Evolutionary conservation across 2,888 invertebrate species (phyloP), one percentile per base, ranked within the genome.

Genomic region (Dysmachus trigonus): DNA sequence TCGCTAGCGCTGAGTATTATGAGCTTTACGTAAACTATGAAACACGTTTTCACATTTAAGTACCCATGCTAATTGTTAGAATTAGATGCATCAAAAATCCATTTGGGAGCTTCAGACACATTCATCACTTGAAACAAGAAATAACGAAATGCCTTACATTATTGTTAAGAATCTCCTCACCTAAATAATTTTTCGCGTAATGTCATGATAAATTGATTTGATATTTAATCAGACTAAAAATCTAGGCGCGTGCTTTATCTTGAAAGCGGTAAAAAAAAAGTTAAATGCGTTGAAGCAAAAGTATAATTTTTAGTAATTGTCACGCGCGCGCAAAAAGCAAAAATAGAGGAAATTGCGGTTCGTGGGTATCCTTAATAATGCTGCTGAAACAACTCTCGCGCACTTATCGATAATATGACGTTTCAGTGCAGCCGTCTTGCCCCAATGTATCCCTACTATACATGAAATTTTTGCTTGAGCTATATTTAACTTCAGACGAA

Each of bases 401-500:
- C 27, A 62, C 22, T 62, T 62, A 62, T 62, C 62, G 13, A 62
- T 2, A 62, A 27, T 22, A 18, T 62, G 62, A 62, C 27, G 62
- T 62, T 62, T 62, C 22, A 27, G 22, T 10, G 62, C 62, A 53
- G 8, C 10, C 62, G 31, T 73, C 31, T 73, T 33, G n/a, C 30
- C 33, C 18, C 27, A 30, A 74, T 77, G 27, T 77, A 77, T 41
- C 30, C n/a, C 77, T 27, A 77, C 77, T 77, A 77, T 5, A 77
- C 35, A 77, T n/a, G 35, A 77, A 47, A 47, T 47, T 62, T 77
- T 77, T 77, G 77, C 77, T 77, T 47, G 77, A 77, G 41, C 77
- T 77, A 77, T 47, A 77, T 35, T 77, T 77, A 77, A 77, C 47
- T 47, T 77, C 77, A 77, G 77, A 77, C 77, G 47, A 77, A 77